Base-by-base conservation (phyloP, 1,140 invertebrate species). In the Drosophila ohnishii region DNA sequence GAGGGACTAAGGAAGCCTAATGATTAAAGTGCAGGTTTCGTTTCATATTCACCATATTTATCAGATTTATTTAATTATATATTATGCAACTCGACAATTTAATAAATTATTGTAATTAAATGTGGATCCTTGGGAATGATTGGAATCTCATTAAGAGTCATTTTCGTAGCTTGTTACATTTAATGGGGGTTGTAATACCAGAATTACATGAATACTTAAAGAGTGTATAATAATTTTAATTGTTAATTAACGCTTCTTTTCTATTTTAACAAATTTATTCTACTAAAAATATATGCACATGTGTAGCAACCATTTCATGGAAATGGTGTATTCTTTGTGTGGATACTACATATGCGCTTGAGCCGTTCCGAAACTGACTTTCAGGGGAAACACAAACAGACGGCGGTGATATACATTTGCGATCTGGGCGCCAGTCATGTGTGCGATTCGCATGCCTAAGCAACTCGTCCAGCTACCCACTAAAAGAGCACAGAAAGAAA, bases 401-500 rank as follows among this genome's bases (percentile, higher is more conserved):
- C 19, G 35, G 35, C 53, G 48, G 35, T 65, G 60, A 65, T 75
- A 65, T 69, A 45, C 44, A 57, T 76, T 67, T 53, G 55, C 40
- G 73, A 67, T 56, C 37, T 56, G 55, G 44, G 48, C 64, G 65
- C 53, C 58, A 74, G 22, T 44, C 61, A 57, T 62, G 48, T 78
- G 76, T 73, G 42, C 59, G 59, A 75, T 69, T 67, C 76, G 42
- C 75, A 78, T 72, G 62, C 51, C 62, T 47, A 58, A 79, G 45
- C 48, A 73, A 45, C 30, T 56, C 51, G n/a, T 9, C 32, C 13
- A 9, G 34, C 42, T 47, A 39, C 51, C 45, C 45, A 56, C 59
- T 44, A 64, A 25, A 13, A 11, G 13, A 37, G 10, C 34, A 35
- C 40, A 13, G 28, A 22, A 34, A 34, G 13, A 55, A 62, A 51